Percentiles rank a stretch among this genome's conserved stretches.
phyloP scores from a whole-genome alignment of 2,113 vertebrate species.

The Electrona antarctica region DNA sequence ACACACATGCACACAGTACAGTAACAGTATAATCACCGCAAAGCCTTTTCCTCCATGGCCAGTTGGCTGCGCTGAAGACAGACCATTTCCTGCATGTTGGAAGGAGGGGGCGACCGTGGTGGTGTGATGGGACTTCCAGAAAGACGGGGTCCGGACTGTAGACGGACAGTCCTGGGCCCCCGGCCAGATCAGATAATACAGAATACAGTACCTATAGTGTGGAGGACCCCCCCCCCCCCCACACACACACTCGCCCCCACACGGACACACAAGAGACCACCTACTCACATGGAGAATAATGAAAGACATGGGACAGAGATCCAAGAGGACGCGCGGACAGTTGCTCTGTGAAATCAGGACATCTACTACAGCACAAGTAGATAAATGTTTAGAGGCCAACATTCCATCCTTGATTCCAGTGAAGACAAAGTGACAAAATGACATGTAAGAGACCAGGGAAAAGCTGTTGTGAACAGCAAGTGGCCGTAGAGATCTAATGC shows the following conservation, averaged over 20 bases:
- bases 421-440: not conserved
- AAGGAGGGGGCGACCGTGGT: conserved; percentile 16
- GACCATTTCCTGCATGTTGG: conserved; percentile 57
- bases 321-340: conserved; percentile 35
- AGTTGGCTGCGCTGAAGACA: conserved; percentile 38
- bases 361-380: not conserved
- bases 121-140: conserved; percentile 25
- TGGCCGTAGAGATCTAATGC: not conserved
- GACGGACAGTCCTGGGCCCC: conserved; percentile 31
- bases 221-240: conserved; percentile 34
- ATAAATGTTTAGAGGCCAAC: not conserved
- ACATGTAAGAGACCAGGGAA: not conserved
- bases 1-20: not conserved
- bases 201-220: conserved; percentile 56
- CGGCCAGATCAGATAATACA: conserved; percentile 69
- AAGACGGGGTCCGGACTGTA: conserved; percentile 26
- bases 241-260: conserved; percentile 18
- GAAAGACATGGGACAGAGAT: conserved; percentile 11
- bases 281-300: conserved; percentile 32
- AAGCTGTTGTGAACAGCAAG: not conserved
- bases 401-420: not conserved
- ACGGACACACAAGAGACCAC: conserved; percentile 37
- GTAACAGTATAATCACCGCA: not conserved
- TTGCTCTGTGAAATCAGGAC: conserved; percentile 27
- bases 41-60: conserved; percentile 6